These are phyloP conservation scores for Archegozetes longisetosus DNA, from an alignment of 1,140 invertebrate species.

Conservation along the genomic window DNA sequence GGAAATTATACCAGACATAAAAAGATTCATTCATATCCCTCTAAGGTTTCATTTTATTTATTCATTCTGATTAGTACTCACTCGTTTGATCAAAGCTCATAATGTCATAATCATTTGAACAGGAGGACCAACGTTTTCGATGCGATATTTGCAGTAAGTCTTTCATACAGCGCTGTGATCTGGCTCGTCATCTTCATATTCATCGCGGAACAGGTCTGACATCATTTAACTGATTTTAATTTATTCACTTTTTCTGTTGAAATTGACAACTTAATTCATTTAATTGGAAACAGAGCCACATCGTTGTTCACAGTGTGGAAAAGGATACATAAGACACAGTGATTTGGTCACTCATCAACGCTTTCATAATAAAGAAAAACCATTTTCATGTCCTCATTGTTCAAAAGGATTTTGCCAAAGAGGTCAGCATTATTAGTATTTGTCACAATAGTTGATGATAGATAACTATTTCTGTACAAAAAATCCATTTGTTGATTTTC, in stretches of 20 bases:
- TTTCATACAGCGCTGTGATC: conserved; percentile 29
- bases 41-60: conserved; percentile 15
- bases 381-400: conserved; percentile 27
- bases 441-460: background rate
- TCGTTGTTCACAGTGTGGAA: conserved; percentile 25
- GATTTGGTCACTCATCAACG: conserved; percentile 29
- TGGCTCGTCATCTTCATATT: conserved; percentile 27
- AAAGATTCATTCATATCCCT: conserved; percentile 21
- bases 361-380: conserved; percentile 29
- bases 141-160: conserved; percentile 26
- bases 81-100: no score
- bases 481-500: no score
- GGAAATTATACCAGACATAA: conserved; percentile 22
- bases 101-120: no score
- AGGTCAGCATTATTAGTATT: conserved; percentile 21
- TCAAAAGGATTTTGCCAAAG: conserved; percentile 28
- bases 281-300: conserved; percentile 22
- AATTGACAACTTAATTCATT: background rate
- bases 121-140: conserved; percentile 22
- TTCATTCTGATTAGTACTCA: background rate
- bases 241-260: no score
- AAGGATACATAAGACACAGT: conserved; percentile 28
- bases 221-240: background rate
- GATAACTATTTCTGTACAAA: background rate
- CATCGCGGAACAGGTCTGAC: conserved; percentile 23